These are phyloP conservation scores for Oxyura jamaicensis DNA, from an alignment of 2,113 vertebrate species.

Conservation along the genomic window DNA sequence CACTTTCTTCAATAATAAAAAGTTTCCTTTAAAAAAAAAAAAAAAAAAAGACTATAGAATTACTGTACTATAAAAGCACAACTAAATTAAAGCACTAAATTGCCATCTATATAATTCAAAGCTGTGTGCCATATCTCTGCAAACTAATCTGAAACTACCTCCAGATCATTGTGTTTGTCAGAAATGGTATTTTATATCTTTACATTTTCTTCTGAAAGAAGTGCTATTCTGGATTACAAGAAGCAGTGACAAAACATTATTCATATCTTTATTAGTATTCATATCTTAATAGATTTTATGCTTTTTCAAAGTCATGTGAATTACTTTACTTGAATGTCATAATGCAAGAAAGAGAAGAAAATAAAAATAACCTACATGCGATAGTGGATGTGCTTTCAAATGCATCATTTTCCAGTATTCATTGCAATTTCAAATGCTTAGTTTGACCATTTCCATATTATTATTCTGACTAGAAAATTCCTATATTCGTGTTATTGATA, in stretches of 20 bases:
- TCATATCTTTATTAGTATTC: neutral
- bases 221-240: neutral
- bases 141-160: constrained; percentile 20
- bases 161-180: neutral
- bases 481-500: neutral
- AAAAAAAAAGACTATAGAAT: neutral
- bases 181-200: neutral
- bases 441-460: rapidly evolving
- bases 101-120: neutral
- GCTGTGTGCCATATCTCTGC: neutral
- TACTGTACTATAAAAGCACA: neutral
- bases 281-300: neutral
- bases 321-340: neutral
- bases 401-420: neutral
- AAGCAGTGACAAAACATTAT: neutral
- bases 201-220: neutral
- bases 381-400: neutral
- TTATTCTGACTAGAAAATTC: neutral
- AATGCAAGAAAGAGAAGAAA: neutral
- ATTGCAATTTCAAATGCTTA: neutral
- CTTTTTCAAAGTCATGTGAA: neutral
- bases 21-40: neutral
- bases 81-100: constrained; percentile 6
- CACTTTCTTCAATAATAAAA: neutral
- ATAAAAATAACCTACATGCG: neutral